Base-by-base conservation (phyloP, 2,113 vertebrate species). In the Uria lomvia region DNA sequence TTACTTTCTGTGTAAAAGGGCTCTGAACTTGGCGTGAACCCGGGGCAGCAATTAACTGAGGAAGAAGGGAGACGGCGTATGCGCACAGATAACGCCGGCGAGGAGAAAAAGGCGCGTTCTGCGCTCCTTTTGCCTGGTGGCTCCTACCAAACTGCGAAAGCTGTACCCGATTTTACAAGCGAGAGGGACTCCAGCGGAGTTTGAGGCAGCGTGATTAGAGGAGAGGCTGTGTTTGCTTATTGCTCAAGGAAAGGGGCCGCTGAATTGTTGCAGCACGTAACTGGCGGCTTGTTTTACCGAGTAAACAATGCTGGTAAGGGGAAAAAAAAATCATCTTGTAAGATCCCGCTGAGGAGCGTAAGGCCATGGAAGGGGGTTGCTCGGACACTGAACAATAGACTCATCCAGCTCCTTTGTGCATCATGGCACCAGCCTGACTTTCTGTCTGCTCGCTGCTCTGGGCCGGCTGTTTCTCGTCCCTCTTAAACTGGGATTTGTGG, bases 141-240 rank as follows among this genome's bases (percentile, higher is more conserved):
- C 8, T 53, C 58, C 17, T 19, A 17, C 60, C 42, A 3, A 58
- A 21, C 13, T 30, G 42, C 47, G 6, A 15, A 15, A 55, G 68
- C 70, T 5, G n/a, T 1, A 0, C 36, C 15, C 1, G 22, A 3
- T 56, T 42, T 24, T 16, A 3, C 55, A 6, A 6, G 21, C 23
- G 4, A 29, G 26, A 30, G 58, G 47, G 65, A 11, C n/a, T n/a
- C 1, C 30, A 36, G 79, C 7, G 0, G 66, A 59, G 73, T 29
- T 38, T 2, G 60, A 29, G 30, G 45, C 9, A 32, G 34, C 6
- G 34, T 2, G 65, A 22, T 59, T 8, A 14, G 71, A 16, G 63
- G 12, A 36, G 60, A 38, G n/a, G 3, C 30, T 11, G 65, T 30
- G 50, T 32, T 67, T 68, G 68, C 20, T 2, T 16, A 4, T 68